phyloP scores from a whole-genome alignment of 2,797 vertebrate genomes.

The Siniperca obscura region DNA sequence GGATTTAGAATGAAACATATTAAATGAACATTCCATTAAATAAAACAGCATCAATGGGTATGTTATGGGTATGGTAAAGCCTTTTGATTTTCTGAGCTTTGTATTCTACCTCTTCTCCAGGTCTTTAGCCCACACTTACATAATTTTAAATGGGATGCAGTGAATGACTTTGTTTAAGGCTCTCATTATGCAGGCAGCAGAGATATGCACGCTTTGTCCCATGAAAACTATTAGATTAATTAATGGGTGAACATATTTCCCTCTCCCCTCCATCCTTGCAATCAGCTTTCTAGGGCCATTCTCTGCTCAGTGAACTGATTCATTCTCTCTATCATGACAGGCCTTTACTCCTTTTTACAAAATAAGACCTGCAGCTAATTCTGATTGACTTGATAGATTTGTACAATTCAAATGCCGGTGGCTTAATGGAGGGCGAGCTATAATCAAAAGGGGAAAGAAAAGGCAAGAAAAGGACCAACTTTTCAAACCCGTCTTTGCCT shows the following conservation, averaged over 20 bases:
- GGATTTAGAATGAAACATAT: constrained; percentile 25
- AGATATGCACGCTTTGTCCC: constrained; percentile 79
- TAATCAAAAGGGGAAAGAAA: constrained; percentile 66
- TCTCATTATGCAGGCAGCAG: constrained; percentile 77
- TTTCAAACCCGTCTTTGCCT: constrained; percentile 53
- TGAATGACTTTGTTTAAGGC: constrained; percentile 79
- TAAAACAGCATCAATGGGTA: constrained; percentile 19
- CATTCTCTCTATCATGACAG: constrained; percentile 68
- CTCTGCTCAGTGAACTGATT: constrained; percentile 74
- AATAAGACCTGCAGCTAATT: constrained; percentile 80
- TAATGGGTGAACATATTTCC: constrained; percentile 81
- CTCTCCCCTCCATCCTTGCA: constrained; percentile 66
- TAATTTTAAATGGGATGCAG: constrained; percentile 67
- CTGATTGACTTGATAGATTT: constrained; percentile 80
- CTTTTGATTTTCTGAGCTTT: constrained; percentile 40
- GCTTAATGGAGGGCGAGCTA: constrained; percentile 71
- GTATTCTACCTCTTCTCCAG: constrained; percentile 35
- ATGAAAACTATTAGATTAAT: constrained; percentile 84
- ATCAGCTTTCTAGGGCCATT: constrained; percentile 75
- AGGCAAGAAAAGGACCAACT: constrained; percentile 33
- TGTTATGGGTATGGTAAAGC: constrained; percentile 3
- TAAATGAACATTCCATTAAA: constrained; percentile 33
- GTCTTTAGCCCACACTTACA: constrained; percentile 54
- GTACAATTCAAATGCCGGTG: constrained; percentile 66
- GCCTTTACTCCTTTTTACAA: constrained; percentile 54